Conservation (phyloP, 2,888 invertebrate species). For the Panzeria rudis region DNA sequence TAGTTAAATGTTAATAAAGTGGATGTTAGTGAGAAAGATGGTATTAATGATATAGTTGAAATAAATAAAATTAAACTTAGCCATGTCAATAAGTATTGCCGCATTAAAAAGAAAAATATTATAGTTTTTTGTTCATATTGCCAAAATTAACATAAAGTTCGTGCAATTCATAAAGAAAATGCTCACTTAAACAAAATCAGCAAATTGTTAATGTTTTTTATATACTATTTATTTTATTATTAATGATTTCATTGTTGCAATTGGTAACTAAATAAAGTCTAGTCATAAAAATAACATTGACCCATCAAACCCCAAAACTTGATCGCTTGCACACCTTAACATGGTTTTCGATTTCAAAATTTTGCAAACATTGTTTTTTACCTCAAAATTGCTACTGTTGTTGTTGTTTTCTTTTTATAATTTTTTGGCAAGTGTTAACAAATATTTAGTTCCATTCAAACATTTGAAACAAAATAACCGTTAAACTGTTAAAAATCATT, state of each 20-base stretch:
- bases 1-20: no score
- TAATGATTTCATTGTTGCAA: conserved; percentile 47
- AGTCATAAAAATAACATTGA: conserved; percentile 60
- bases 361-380: conserved; percentile 13
- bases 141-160: conserved; percentile 66
- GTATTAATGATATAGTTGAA: background rate
- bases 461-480: conserved; percentile 36
- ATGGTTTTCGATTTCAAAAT: conserved; percentile 69
- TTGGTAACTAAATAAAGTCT: conserved; percentile 52
- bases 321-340: conserved; percentile 68
- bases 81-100: background rate
- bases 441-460: conserved; percentile 28
- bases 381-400: conserved; percentile 16
- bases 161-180: conserved; percentile 55
- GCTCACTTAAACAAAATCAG: conserved; percentile 37
- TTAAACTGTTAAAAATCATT: conserved; percentile 57
- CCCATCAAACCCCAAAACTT: conserved; percentile 59
- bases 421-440: conserved; percentile 67
- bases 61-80: background rate
- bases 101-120: background rate
- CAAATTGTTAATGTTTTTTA: conserved; percentile 29
- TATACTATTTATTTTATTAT: conserved; percentile 18
- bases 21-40: background rate
- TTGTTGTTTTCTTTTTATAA: conserved; percentile 1
- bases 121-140: background rate